Base-by-base conservation (phyloP, 2,113 vertebrate species). In the Lycocorax pyrrhopterus region DNA sequence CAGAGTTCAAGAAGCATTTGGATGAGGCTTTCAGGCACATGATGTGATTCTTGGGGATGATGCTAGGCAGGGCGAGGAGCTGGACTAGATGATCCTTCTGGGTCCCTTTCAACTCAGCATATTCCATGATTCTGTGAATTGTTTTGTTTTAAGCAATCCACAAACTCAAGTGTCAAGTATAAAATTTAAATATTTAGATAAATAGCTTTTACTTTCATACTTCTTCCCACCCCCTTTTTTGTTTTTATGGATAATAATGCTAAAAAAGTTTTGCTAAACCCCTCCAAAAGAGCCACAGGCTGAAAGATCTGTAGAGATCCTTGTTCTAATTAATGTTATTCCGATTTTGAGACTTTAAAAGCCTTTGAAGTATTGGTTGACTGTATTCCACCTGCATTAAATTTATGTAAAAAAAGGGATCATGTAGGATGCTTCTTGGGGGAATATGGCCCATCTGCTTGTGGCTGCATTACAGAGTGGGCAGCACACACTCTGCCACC, bases 51-150 rank as follows among this genome's bases (percentile, higher is more conserved):
- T 44, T 52, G 33, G 32, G 3, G 4, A 7, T 33, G 46, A 6
- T 46, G 33, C 27, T 60, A 22, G 17, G 27, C 12, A 33, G 32
- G 39, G 29, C 18, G 12, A 29, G 27, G 29, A 60, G 33, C 15
- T 19, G 27, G 22, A 10, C 10, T 3, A 0, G 0, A 23, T 33
- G 27, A 53, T 87, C 63, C 12, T 43, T 60, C 39, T 37, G 46
- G 14, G 12, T 23, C 33, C 27, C 8, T 69, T 69, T 5, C 23
- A 78, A 39, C 19, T 53, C 46, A 20, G 29, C 39, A 20, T 60
- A 25, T 29, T 62, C 33, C 6, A 2, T 43, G 33, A 52, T 35
- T 59, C 33, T 17, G 12, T 53, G 39, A 63, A 37, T 73, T 53
- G 16, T 32, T 41, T 41, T 46, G 6, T 21, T 84, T 85, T 53